phyloP scores from a whole-genome alignment of 2,888 invertebrate genomes.

The Agonopterix subpropinquella region DNA sequence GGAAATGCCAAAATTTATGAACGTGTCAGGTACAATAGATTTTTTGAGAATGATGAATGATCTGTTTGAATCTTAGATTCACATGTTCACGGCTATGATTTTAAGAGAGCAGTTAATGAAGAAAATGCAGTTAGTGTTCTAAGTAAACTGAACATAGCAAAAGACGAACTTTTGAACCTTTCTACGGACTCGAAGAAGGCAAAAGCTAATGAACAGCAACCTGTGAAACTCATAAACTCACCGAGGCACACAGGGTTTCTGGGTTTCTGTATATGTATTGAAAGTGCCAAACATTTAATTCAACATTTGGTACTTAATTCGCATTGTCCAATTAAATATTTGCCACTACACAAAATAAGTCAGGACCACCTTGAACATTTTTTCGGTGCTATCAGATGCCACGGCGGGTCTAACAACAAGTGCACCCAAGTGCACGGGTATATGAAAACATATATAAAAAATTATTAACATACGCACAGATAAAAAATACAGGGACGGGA shows the following conservation, averaged over 20 bases:
- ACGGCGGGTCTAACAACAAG: constrained; percentile 8
- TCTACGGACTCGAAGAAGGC: neutral
- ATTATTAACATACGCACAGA: constrained; percentile 3
- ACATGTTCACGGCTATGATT: constrained; percentile 2
- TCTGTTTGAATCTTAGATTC: constrained; percentile 9
- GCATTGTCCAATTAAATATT: neutral
- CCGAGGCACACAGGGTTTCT: constrained; percentile 4
- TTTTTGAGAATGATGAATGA: constrained; percentile 1
- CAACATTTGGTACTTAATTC: neutral
- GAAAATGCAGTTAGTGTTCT: neutral
- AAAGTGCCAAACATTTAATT: constrained; percentile 1
- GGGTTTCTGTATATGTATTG: constrained; percentile 4
- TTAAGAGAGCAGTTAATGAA: constrained; percentile 3
- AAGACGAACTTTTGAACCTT: neutral
- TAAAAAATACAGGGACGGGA: neutral
- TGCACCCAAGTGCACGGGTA: constrained; percentile 1
- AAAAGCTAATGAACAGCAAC: neutral
- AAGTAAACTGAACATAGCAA: neutral
- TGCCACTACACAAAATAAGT: constrained; percentile 3
- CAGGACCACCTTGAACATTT: constrained; percentile 9
- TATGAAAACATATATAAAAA: constrained; percentile 3
- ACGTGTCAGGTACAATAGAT: neutral
- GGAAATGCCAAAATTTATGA: neutral
- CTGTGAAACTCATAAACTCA: constrained; percentile 5
- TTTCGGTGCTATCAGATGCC: constrained; percentile 7